Base-by-base conservation (phyloP, 2,888 invertebrate genomes). In the Rhimphoctona megacephalus region DNA sequence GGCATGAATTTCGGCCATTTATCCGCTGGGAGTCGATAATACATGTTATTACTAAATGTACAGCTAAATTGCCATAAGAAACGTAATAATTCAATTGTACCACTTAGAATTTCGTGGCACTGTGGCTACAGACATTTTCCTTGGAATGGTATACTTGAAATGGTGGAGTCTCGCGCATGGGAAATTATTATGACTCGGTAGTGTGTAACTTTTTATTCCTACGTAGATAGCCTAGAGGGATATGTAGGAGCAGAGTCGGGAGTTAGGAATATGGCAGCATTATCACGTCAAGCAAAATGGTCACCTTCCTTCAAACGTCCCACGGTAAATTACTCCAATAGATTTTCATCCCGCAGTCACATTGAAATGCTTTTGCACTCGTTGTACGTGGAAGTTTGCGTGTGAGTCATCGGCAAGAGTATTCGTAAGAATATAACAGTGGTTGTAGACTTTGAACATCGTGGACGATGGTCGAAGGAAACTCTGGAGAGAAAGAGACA, bases 231-330 rank as follows among this genome's bases (percentile, higher is more conserved):
- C 73, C 73, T n/a, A 36, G 22, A 36, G 80, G 49, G 39, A 39
- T 30, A 30, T 61, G 36, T 30, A 79, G 33, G 66, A 54, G 67
- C 46, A 39, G 67, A 54, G 4, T 3, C 36, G 36, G 7, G 79
- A 66, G 61, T 30, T 61, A 66, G 43, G 49, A 64, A 69, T 77
- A 57, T 72, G 49, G 74, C 52, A 70, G 72, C 36, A 33, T 66
- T 67, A 86, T 67, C 61, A 54, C 78, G 52, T 70, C 69, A 39
- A 79, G 43, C 36, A 80, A 80, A 83, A 85, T 83, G 86, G 85
- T 81, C 87, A 83, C 83, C 88, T 83, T 82, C 87, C 83, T 80
- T 84, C 76, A 54, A 70, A 49, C 88, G 78, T 87, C 88, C 88
- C 88, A 88, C 85, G 85, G 79, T 81, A 70, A 85, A 87, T 88